phyloP scores from a whole-genome alignment of 2,888 invertebrate genomes.

The Eremobia ochroleuca region DNA sequence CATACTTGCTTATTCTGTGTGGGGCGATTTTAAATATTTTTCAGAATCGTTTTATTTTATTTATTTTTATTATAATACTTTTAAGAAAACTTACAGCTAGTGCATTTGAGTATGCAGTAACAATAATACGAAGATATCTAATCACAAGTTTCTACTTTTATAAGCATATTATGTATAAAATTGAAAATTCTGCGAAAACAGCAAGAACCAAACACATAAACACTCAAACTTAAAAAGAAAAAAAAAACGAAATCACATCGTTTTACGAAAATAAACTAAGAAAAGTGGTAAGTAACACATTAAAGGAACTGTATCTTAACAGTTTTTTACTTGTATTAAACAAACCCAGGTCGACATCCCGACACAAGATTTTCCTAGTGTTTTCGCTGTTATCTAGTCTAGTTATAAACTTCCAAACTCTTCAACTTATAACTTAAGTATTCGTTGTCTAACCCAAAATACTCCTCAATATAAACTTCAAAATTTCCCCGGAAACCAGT shows the following conservation, averaged over 20 bases:
- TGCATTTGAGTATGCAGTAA: not conserved
- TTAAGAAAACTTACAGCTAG: not conserved
- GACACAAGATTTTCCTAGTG: not conserved
- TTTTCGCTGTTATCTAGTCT: not conserved
- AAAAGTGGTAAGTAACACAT: no score
- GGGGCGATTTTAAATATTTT: not conserved
- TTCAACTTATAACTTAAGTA: not conserved
- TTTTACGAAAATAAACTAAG: not conserved
- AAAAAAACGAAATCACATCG: not conserved
- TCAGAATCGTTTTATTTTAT: no score
- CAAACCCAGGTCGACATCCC: no score
- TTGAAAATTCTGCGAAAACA: no score
- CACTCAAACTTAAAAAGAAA: no score
- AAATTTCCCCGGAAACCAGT: slow-evolving; percentile 26
- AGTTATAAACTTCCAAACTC: not conserved
- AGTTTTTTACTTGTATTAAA: no score
- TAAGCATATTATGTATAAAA: not conserved
- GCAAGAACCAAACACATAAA: not conserved
- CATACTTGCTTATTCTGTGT: not conserved
- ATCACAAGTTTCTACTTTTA: not conserved
- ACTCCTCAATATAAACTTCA: not conserved
- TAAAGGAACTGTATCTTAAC: no score
- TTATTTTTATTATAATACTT: not conserved
- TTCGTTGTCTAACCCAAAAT: not conserved
- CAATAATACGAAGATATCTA: not conserved